phyloP scores from a whole-genome alignment of 2,113 vertebrate species.

The Hippolais icterina region DNA sequence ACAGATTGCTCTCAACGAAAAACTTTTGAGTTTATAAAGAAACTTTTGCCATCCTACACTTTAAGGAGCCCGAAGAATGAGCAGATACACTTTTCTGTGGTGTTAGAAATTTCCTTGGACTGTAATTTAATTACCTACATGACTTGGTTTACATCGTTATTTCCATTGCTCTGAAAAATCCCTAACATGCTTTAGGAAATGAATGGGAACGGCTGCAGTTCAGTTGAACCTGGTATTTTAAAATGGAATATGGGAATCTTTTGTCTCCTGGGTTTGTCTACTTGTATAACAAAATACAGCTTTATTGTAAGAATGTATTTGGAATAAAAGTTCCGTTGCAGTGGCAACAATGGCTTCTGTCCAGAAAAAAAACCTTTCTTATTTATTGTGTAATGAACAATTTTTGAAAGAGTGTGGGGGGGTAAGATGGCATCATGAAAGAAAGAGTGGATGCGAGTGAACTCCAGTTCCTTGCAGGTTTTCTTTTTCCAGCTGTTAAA shows the following conservation, averaged over 20 bases:
- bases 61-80: neutral
- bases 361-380: neutral
- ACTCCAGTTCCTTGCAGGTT: neutral
- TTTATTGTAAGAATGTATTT: slow-evolving; percentile 39
- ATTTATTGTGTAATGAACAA: neutral
- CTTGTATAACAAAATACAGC: neutral
- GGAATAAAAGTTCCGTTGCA: slow-evolving; percentile 53
- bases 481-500: neutral
- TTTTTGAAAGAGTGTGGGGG: neutral
- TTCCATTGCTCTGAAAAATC: neutral
- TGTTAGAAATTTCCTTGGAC: slow-evolving; percentile 16
- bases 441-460: neutral
- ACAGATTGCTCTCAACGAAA: slow-evolving; percentile 93
- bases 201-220: neutral
- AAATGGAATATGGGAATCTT: neutral
- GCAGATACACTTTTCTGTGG: neutral
- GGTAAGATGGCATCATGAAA: neutral
- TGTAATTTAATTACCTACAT: neutral
- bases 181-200: neutral
- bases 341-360: neutral
- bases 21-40: slow-evolving; percentile 83
- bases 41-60: neutral
- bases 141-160: neutral
- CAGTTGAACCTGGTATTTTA: neutral
- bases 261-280: neutral